phyloP scores from a whole-genome alignment of 2,113 vertebrate species.

The Oriolus oriolus region DNA sequence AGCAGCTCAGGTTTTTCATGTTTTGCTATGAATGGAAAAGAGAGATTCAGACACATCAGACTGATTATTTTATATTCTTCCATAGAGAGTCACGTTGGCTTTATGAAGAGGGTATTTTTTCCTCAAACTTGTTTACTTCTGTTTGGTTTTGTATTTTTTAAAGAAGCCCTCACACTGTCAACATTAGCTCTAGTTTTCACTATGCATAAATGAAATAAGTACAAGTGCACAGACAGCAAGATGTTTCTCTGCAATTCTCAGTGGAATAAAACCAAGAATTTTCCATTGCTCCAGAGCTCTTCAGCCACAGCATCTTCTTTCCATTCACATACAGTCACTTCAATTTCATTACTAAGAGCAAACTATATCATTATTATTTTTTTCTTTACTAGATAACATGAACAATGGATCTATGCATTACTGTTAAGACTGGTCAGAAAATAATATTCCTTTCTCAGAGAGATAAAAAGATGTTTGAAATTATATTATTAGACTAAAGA shows the following conservation, averaged over 20 bases:
- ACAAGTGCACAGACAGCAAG: background rate
- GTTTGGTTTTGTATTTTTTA: background rate
- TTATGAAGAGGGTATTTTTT: background rate
- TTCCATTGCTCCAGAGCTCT: background rate
- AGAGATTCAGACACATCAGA: background rate
- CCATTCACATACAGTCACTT: background rate
- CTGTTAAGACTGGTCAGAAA: background rate
- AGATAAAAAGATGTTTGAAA: background rate
- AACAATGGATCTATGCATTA: background rate
- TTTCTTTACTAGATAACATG: background rate
- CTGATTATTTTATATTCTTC: background rate
- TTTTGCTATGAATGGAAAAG: background rate
- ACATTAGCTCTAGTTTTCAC: background rate
- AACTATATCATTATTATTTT: background rate
- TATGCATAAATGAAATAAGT: background rate
- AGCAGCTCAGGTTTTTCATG: background rate
- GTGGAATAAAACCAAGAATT: background rate
- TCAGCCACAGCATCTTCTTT: background rate
- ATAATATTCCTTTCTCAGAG: background rate
- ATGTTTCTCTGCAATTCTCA: background rate
- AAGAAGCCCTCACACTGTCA: background rate
- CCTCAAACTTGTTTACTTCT: background rate
- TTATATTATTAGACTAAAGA: background rate
- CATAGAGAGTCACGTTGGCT: background rate
- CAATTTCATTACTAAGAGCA: background rate